Base-by-base conservation (phyloP, 2,113 vertebrate species). In the Cyanoramphus novaezelandiae region DNA sequence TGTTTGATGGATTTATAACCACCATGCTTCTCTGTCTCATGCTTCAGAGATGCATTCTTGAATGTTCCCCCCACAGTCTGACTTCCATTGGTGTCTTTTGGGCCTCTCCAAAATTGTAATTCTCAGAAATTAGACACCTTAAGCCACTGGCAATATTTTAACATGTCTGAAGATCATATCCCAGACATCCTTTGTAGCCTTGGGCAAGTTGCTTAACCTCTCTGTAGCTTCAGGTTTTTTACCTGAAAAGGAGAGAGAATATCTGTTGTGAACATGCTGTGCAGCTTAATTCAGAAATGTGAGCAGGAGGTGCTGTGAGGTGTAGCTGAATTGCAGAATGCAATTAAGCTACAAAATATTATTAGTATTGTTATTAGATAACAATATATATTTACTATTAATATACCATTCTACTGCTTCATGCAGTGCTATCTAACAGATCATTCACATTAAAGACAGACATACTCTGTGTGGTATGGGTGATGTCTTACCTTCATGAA, bases 151-250 rank as follows among this genome's bases (percentile, higher is more conserved):
- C 79, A 81, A 55, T 90, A 80, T 88, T 92, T 92, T 9, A n/a
- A 93, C 91, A 74, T 70, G 25, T 77, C 82, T 70, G 35, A 83
- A 78, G 88, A 78, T 95, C 76, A 37, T 68, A 52, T 93, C 90
- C 60, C 82, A 92, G 49, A 11, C 50, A 68, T 84, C 65, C 86
- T 91, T 75, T 74, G 18, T 76, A 78, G 33, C 81, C 77, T 68
- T 72, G 47, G 65, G 68, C 77, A 83, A 77, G 76, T 70, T 77
- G 31, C 57, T 91, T 87, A 89, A 86, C 60, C 69, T 60, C 69
- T 91, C 75, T 85, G 29, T 63, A 78, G 60, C 65, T 82, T 93
- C 74, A 59, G 46, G 59, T 78, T 82, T 67, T 68, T 85, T 52
- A 75, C 77, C 92, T 89, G 95, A 46, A 68, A 74, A 91, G 29